These are phyloP conservation scores for Aotus griseimembra DNA, from an alignment of 2,797 vertebrate genomes.

Conservation along the genomic window DNA sequence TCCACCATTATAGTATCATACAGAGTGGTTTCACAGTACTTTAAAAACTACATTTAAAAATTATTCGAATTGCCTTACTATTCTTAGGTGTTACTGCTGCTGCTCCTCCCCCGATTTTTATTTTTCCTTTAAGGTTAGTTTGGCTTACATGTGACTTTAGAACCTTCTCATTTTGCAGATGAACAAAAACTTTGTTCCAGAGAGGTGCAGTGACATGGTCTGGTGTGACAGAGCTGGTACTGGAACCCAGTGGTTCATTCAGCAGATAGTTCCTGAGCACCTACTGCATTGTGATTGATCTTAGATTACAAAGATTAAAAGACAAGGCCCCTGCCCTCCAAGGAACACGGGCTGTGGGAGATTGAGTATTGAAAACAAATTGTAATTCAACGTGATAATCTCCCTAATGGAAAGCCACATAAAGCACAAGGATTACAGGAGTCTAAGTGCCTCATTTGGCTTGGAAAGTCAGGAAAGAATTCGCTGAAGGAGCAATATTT, in stretches of 20 bases:
- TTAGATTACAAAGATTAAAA: slow-evolving; percentile 5
- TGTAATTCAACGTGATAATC: not conserved
- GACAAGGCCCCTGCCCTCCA: not conserved
- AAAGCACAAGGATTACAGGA: not conserved
- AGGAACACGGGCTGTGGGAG: not conserved
- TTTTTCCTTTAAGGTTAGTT: not conserved
- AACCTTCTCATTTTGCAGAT: not conserved
- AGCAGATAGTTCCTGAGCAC: not conserved
- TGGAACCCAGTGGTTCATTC: not conserved
- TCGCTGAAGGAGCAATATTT: not conserved
- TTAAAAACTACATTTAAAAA: not conserved
- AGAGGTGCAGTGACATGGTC: not conserved
- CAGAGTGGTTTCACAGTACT: not conserved
- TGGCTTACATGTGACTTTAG: not conserved
- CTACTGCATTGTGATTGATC: not conserved
- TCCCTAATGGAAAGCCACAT: not conserved
- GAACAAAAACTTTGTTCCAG: not conserved
- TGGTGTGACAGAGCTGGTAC: not conserved
- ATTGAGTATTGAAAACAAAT: not conserved
- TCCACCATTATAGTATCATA: not conserved
- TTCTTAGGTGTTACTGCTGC: not conserved
- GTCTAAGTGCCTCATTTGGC: not conserved
- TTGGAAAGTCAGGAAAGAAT: slow-evolving; percentile 17
- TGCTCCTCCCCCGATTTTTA: not conserved
- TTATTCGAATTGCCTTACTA: slow-evolving; percentile 13